Base-by-base conservation (phyloP, 2,888 invertebrate genomes). In the Villa cingulata region DNA sequence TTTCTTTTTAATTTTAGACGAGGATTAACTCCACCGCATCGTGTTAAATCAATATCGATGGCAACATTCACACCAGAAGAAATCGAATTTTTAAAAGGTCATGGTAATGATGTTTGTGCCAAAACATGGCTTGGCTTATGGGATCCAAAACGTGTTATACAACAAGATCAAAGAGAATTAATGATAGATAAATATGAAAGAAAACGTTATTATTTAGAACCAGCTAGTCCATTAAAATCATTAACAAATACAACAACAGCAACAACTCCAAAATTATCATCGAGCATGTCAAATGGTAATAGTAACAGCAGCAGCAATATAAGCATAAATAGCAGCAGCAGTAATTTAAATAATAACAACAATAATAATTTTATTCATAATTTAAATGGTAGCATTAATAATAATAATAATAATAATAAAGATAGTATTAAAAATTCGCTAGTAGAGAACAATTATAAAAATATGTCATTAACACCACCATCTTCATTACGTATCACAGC, bases 11-110 rank as follows among this genome's bases (percentile, higher is more conserved):
- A 43, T 81, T 81, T 44, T 75, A 97, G 96, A 68, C 84, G 96
- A 63, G 97, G 97, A 46, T 74, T 97, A 55, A 96, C 95, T 62
- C 96, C 97, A 53, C 97, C 97, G 56, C 96, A 97, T 71, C 80
- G 97, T 55, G 94, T 97, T 53, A 97, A 97, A 72, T 96, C 96
- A 45, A 95, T 97, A 62, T 95, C 95, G 36, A 96, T 97, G 95
- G 91, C 96, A 53, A 91, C 90, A 58, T 97, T 96, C 71, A 89
- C 88, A 50, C 80, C 83, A 58, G 96, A 96, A 60, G 97, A 97
- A 73, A 83, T 97, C 63, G 91, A 94, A 62, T 82, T 88, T 62
- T 76, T 97, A 56, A 85, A 83, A 72, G 74, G 78, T 54, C 82
- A 85, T 68, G 96, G 97, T 57, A 97, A 97, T 71, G 91, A 94